Base-by-base conservation (phyloP, 2,797 vertebrate species). In the Peromyscus attwateri region DNA sequence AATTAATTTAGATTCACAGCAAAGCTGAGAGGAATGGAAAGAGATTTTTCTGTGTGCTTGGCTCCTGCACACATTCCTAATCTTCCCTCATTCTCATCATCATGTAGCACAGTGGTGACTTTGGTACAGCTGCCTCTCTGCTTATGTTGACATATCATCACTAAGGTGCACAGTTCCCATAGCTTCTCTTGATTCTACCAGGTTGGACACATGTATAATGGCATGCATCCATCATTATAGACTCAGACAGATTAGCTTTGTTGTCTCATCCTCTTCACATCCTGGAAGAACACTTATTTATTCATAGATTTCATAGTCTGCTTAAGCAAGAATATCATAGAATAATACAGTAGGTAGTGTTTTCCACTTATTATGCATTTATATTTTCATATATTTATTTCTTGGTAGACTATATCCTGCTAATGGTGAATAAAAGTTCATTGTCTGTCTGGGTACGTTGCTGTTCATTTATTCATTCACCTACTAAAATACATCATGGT, bases 81-180 rank as follows among this genome's bases (percentile, higher is more conserved):
- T 29, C 40, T 71, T 37, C 3, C 11, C 40, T 0, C 12, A 1
- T 70, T 40, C 21, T 34, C 27, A 16, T 23, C 0, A 7, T 17
- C 43, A 34, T 31, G 17, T 6, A 64, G 25, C 8, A 7, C 8
- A 57, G 31, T 17, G 29, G 25, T 75, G 13, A 25, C 9, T 80
- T 46, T 49, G 21, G 71, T 43, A 52, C 6, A 64, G 6, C 5
- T 25, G 40, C 1, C 9, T 77, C 6, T 12, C n/a, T 57, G 62
- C 3, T 27, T 21, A 4, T 40, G 37, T 4, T 57, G n/a, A 77
- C 8, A 25, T 0, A 5, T 27, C 19, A 9, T 64, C 3, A 37
- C 29, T 5, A 40, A 60, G 81, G 25, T 17, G 1, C 0, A 31
- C 2, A 57, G 73, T 34, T n/a, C 16, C 27, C 31, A 43, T 10